Conservation (phyloP, 1,140 invertebrate species). For the Lepidurus apus region DNA sequence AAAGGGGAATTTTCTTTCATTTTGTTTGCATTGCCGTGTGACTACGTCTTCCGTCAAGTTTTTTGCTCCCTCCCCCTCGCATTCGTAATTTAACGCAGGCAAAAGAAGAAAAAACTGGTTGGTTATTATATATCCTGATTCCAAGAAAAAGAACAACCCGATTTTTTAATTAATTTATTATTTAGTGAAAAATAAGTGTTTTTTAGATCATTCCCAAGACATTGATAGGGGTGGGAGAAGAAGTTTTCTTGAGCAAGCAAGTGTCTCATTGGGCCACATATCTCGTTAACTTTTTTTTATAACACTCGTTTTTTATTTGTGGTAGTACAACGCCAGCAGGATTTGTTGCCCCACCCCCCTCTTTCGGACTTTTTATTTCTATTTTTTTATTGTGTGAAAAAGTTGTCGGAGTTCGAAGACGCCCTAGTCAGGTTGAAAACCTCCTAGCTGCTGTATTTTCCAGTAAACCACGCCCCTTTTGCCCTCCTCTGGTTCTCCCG, state of each 20-base stretch:
- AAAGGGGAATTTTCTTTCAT: neutral
- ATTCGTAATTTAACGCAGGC: neutral
- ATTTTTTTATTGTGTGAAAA: neutral
- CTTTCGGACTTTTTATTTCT: neutral
- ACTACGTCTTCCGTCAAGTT: slow-evolving; percentile 8
- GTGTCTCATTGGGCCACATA: slow-evolving; percentile 10
- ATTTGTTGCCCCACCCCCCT: neutral
- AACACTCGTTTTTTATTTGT: neutral
- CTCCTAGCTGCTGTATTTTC: slow-evolving; percentile 13
- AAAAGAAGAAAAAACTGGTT: neutral
- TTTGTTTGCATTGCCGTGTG: neutral
- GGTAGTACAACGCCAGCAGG: neutral
- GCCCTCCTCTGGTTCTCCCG: neutral
- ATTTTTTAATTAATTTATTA: neutral
- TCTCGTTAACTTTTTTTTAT: neutral
- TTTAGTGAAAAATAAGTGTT: neutral
- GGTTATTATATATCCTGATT: neutral
- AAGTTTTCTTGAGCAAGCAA: neutral
- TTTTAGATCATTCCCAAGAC: slow-evolving; percentile 14
- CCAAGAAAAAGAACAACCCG: neutral
- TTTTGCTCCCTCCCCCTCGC: neutral
- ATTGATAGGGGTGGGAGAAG: neutral
- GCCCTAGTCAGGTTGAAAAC: slow-evolving; percentile 21
- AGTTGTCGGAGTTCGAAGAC: neutral
- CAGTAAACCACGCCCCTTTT: neutral